Evolutionary conservation across 1,140 invertebrate species (phyloP).

Genomic region (Oncopodura yosiiana): DNA sequence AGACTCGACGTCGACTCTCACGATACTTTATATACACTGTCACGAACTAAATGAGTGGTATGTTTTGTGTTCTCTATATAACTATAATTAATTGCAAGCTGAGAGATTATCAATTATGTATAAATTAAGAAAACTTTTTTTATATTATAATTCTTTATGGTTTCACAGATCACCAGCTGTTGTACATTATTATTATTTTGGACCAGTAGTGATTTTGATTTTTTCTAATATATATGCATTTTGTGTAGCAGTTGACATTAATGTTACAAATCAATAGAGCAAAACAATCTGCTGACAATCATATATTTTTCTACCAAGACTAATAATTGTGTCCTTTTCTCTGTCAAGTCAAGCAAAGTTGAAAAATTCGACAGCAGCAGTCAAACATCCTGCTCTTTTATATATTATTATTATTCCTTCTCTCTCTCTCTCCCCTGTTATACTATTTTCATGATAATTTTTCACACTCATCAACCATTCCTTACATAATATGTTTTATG

Average conservation of each 20-base stretch:
- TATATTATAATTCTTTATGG: neutral
- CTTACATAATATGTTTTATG: too few species aligned
- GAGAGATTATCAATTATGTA: neutral
- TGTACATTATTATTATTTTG: neutral
- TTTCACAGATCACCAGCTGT: too few species aligned
- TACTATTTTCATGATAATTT: conserved; percentile 9
- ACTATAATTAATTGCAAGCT: neutral
- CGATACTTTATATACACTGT: neutral
- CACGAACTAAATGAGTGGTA: neutral
- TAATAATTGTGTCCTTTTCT: neutral
- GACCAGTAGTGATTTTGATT: neutral
- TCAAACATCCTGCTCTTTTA: conserved; percentile 10
- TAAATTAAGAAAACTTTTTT: neutral
- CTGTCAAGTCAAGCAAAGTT: neutral
- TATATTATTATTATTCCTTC: too few species aligned
- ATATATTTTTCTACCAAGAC: neutral
- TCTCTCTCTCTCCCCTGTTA: too few species aligned
- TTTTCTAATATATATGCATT: neutral
- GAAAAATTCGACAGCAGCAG: neutral
- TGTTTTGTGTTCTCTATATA: too few species aligned
- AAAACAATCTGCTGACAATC: conserved; percentile 8
- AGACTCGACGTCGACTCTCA: neutral
- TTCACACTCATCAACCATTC: conserved; percentile 8
- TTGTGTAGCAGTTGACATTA: conserved; percentile 17
- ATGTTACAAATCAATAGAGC: conserved; percentile 21